Base-by-base conservation (phyloP, 2,888 invertebrate genomes). In the Caprella mutica region DNA sequence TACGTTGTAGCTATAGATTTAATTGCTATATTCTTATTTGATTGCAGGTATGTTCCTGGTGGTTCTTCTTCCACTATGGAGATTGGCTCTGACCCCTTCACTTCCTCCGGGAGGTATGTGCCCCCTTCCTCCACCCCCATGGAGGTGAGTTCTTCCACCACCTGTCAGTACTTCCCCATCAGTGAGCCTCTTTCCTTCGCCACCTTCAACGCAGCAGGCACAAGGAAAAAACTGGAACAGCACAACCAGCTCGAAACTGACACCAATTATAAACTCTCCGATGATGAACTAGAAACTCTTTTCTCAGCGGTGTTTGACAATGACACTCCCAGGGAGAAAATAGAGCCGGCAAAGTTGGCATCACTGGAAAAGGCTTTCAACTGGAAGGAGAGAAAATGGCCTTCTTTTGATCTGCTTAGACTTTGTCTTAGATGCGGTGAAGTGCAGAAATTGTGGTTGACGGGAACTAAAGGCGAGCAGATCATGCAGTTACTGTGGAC, bases 361-460 rank as follows among this genome's bases (percentile, higher is more conserved):
- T 71, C 77, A 42, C 72, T 86, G 58, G 80, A 81, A 69, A 76
- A 77, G 68, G 74, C 84, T 68, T 72, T 86, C 56, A 75, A 79
- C 58, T 88, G 87, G 87, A n/a, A n/a, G n/a, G n/a, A n/a, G n/a
- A n/a, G n/a, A n/a, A n/a, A 2, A 2, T 52, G 33, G 38, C 59
- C 58, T 21, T 86, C 85, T 5, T 73, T 97, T 66, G 96, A 97
- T 70, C 76, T 94, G 5, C 78, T 90, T 14, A 80, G 96, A 65
- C 74, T 94, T 69, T 86, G 87, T 0, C 79, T 93, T 38, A 80
- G 87, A 44, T 82, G 82, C 65, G 79, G 80, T 68, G 75, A 78
- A 3, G 77, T 85, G 5, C 81, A 81, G 65, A 70, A 74, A 5
- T 67, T 73, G 44, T 71, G 83, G 48, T 76, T 78, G 69, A 68